phyloP scores from a whole-genome alignment of 2,888 invertebrate species.

The Megastigmus dorsalis region DNA sequence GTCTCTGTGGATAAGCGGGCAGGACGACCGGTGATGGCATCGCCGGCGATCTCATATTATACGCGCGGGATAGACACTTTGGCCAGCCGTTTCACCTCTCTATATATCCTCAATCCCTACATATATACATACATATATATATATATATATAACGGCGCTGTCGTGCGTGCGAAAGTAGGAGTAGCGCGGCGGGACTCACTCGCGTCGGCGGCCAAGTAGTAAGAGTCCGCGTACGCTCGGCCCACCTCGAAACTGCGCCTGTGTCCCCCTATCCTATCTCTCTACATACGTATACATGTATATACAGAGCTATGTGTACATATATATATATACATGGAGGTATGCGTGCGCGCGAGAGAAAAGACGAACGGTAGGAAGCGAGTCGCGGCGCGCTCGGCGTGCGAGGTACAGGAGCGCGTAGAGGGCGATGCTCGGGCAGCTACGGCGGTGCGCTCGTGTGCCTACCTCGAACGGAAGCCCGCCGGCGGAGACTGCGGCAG shows the following conservation, averaged over 20 bases:
- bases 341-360: neutral
- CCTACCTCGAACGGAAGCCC: conserved; percentile 61
- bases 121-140: too few relatives aligned
- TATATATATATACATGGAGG: neutral
- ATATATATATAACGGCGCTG: too few relatives aligned
- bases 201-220: conserved; percentile 16
- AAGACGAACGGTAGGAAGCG: neutral
- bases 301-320: neutral
- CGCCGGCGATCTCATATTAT: too few relatives aligned
- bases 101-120: too few relatives aligned
- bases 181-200: too few relatives aligned
- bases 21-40: too few relatives aligned
- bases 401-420: conserved; percentile 12
- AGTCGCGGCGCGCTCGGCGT: neutral
- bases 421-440: neutral
- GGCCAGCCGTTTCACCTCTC: too few relatives aligned
- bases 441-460: neutral
- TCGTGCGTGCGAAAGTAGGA: too few relatives aligned
- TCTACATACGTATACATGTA: neutral
- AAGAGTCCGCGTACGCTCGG: conserved; percentile 11
- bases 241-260: neutral
- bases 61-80: too few relatives aligned
- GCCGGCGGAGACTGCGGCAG: conserved; percentile 67
- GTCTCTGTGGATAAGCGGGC: too few relatives aligned
- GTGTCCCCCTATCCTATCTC: neutral